Evolutionary conservation across 1,140 invertebrate genomes (phyloP).

Genomic region (Pogonomyrmex barbatus): DNA sequence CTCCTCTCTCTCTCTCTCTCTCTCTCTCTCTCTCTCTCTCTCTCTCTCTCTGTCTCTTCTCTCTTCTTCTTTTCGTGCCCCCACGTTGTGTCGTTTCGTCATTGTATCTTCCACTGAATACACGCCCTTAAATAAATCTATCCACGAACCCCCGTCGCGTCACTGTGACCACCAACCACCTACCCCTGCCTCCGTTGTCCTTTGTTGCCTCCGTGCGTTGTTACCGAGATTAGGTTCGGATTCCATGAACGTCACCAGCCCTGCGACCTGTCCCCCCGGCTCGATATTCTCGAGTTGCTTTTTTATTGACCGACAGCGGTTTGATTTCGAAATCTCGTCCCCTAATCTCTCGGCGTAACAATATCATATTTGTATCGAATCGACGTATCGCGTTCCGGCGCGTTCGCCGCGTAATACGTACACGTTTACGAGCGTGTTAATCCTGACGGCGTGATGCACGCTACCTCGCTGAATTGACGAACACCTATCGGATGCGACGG

Average conservation of each 20-base stretch:
- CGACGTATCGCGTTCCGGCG: constrained; percentile 23
- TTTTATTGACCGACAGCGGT: constrained; percentile 1
- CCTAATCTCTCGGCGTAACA: constrained; percentile 13
- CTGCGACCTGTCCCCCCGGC: constrained; percentile 74
- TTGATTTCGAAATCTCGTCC: constrained; percentile 39
- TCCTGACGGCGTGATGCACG: constrained; percentile 22
- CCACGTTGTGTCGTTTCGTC: constrained; percentile 66
- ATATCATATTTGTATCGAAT: constrained; percentile 35
- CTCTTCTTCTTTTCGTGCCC: constrained; percentile 10
- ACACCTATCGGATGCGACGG: constrained; percentile 64
- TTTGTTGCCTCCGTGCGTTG: constrained; percentile 54
- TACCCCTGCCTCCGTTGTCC: constrained; percentile 37
- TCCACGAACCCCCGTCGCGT: constrained; percentile 70
- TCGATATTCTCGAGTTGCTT: constrained; percentile 35
- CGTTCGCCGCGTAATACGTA: neutral
- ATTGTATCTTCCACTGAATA: constrained; percentile 82
- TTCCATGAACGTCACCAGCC: constrained; percentile 47
- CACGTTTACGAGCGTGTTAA: constrained; percentile 42
- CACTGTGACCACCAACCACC: constrained; percentile 44
- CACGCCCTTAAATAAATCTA: constrained; percentile 86
- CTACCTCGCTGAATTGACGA: constrained; percentile 6
- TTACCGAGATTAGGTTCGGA: constrained; percentile 69
- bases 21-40: constrained; percentile 44
- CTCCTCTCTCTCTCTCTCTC: constrained; percentile 48
- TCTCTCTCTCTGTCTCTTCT: neutral